Evolutionary conservation across 2,797 vertebrate species (phyloP).

Genomic region (Coreius guichenoti): DNA sequence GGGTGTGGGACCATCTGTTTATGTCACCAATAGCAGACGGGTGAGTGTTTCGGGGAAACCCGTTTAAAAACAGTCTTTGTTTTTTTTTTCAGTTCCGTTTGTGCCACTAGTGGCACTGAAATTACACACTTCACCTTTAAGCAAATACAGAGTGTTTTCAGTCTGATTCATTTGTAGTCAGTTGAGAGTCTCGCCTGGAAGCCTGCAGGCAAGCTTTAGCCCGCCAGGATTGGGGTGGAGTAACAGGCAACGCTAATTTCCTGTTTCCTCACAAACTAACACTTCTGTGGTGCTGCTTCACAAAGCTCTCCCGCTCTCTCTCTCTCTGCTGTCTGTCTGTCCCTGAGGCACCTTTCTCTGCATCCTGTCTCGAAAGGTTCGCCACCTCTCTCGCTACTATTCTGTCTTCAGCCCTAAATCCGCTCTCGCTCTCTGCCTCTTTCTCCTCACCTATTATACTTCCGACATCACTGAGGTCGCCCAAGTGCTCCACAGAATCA

Average conservation of each 20-base stretch:
- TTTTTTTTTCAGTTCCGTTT: constrained; percentile 5
- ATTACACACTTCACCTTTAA: constrained; percentile 12
- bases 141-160: constrained; percentile 5
- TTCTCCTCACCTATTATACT: constrained; percentile 75
- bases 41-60: not conserved
- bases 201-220: constrained; percentile 41
- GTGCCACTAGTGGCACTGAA: not conserved
- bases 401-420: constrained; percentile 49
- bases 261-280: constrained; percentile 74
- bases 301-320: constrained; percentile 64
- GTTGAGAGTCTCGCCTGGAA: constrained; percentile 24
- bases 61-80: not conserved
- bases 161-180: constrained; percentile 26
- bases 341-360: constrained; percentile 45
- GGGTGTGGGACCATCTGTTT: not conserved
- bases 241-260: constrained; percentile 11
- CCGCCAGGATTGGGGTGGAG: constrained; percentile 22
- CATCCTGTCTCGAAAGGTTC: constrained; percentile 65
- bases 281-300: constrained; percentile 78
- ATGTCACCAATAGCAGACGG: not conserved
- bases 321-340: constrained; percentile 66
- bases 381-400: constrained; percentile 65
- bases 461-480: constrained; percentile 78
- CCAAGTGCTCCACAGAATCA: constrained; percentile 89
- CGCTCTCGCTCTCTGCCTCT: constrained; percentile 54